phyloP scores from a whole-genome alignment of 2,797 vertebrate genomes.

The Fratercula arctica region DNA sequence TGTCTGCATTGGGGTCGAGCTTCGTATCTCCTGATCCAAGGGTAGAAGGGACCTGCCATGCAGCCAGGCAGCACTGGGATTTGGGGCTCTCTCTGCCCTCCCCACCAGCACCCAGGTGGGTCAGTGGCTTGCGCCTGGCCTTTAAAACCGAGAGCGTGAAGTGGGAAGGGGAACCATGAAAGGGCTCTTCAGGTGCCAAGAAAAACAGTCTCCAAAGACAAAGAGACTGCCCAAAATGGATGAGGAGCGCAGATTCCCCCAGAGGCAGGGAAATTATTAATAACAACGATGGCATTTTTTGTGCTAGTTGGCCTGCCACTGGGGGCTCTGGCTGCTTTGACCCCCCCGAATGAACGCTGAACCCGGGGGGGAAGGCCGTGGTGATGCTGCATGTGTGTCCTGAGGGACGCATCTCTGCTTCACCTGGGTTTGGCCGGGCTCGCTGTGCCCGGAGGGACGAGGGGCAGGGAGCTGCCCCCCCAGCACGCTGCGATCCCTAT shows the following conservation, averaged over 20 bases:
- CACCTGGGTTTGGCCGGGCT: background rate
- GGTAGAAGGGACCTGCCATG: background rate
- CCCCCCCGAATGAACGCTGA: background rate
- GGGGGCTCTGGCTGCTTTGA: accelerated
- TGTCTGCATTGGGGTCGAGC: background rate
- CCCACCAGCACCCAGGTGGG: background rate
- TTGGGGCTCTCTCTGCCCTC: background rate
- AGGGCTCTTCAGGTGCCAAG: background rate
- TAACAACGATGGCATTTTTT: background rate
- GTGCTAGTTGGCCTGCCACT: background rate
- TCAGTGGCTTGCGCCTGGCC: background rate
- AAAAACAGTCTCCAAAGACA: background rate
- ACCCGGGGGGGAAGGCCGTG: accelerated
- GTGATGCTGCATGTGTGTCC: background rate
- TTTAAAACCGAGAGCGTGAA: background rate
- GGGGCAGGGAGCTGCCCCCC: conserved; percentile 2
- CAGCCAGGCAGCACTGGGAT: background rate
- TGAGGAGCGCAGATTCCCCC: background rate
- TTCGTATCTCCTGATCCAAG: background rate
- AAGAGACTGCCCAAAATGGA: conserved; percentile 38
- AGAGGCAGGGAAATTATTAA: conserved; percentile 36
- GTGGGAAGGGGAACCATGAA: background rate
- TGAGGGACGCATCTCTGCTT: background rate
- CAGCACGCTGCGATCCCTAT: background rate
- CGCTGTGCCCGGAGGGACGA: background rate